Evolutionary conservation across 2,797 vertebrate species (phyloP), one percentile per base, ranked within the genome.

Genomic region (Sebastes dallii): DNA sequence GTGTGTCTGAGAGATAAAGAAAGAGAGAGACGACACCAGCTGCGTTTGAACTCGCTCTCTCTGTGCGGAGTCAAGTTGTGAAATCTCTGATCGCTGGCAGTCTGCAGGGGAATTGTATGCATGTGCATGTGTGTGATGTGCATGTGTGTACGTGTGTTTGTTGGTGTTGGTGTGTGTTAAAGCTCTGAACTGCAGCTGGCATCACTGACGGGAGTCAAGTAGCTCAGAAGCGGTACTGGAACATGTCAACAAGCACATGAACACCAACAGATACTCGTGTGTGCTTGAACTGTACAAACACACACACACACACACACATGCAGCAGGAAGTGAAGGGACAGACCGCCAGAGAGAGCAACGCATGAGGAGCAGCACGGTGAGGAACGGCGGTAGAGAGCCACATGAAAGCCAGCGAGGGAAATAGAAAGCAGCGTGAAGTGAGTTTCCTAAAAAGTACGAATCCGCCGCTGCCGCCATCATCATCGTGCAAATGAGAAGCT

Each of bases 231-330:
- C 71, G 32, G 27, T 39, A 58, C 68, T 60, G 18, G 1, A 78
- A 77, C 68, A 36, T 42, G 55, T 81, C 83, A 76, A 77, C 75
- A 74, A 64, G 32, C 61, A 29, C 74, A 76, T 62, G 54, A 72
- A 83, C 75, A 75, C 58, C 58, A 39, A 82, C 58, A 67, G 39
- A 75, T 34, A 66, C 66, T 29, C 3, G 30, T 64, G 64, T 72
- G 54, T 61, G 68, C 46, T 42, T 72, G 5, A 55, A 42, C 8
- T 55, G n/a, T 1, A 54, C 5, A 12, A 56, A 78, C 30, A 71
- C 39, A 30, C 22, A 56, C n/a, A 74, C 3, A 34, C 32, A 36
- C 34, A 36, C 36, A 39, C 36, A 39, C 18, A 84, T 13, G 60
- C 42, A 16, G 16, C 10, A 59, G 68, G 32, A 62, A 62, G 58